Evolutionary conservation across 2,797 vertebrate species (phyloP).

Genomic region (Melanotaenia boesemani): DNA sequence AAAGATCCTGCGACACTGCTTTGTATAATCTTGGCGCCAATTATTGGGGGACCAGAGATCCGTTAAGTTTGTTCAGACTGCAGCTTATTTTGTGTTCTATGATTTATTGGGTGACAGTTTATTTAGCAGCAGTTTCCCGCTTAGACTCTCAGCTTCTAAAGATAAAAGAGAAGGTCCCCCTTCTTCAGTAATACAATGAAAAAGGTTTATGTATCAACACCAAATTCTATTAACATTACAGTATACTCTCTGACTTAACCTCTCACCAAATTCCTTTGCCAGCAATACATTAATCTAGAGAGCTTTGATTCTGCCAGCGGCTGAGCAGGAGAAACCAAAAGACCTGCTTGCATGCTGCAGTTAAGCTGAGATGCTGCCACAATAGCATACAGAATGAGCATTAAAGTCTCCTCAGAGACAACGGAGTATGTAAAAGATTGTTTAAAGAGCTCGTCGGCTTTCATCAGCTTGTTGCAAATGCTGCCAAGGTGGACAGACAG

Average conservation of each 20-base stretch:
- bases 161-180: conserved; percentile 38
- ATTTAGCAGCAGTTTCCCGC: conserved; percentile 31
- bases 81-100: conserved; percentile 43
- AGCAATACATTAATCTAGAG: conserved; percentile 4
- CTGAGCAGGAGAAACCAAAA: conserved; percentile 41
- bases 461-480: conserved; percentile 38
- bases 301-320: conserved; percentile 46
- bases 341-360: conserved; percentile 46
- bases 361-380: conserved; percentile 53
- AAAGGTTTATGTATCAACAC: conserved; percentile 30
- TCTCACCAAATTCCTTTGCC: conserved; percentile 1
- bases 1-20: conserved; percentile 15
- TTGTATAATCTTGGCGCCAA: conserved; percentile 36
- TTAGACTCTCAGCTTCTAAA: not conserved
- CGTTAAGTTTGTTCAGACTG: conserved; percentile 43
- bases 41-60: conserved; percentile 41
- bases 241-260: conserved; percentile 31
- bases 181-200: conserved; percentile 44
- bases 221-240: conserved; percentile 20
- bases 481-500: conserved; percentile 31
- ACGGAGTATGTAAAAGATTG: conserved; percentile 24
- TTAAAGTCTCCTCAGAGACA: conserved; percentile 44
- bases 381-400: conserved; percentile 45
- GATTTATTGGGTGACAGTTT: conserved; percentile 46
- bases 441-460: conserved; percentile 46